Evolutionary conservation across 2,113 vertebrate species (phyloP), one percentile per base, ranked within the genome.

Genomic region (Aegotheles bennettii): DNA sequence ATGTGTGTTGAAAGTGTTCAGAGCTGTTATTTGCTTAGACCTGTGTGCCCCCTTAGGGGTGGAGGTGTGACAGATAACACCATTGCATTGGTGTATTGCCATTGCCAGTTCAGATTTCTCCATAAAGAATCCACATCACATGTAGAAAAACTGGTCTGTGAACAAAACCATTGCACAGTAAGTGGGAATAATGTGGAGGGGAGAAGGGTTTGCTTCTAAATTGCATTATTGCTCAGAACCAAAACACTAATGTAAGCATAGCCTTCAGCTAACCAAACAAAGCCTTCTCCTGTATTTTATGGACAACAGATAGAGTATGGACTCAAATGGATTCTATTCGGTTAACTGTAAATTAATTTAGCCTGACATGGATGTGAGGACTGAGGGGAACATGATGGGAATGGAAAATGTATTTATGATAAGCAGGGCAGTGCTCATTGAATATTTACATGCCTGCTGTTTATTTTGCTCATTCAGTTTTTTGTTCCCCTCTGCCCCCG

Each of bases 301-400:
- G 61, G 45, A 35, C 40, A 83, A n/a, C 45, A 67, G 61, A 57
- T n/a, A 82, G 70, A 81, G 19, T 84, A 53, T 91, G 43, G 81
- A 87, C 18, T 81, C 63, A 60, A 43, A 56, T 35, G 87, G 47
- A 75, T 84, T 70, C 4, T 68, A 0, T 90, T 84, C 24, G 56
- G 26, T 75, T 81, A 84, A 54, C 29, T 87, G 87, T 60, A 71
- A 80, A 73, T 87, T 93, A 61, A 89, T 91, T 84, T 87, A 79
- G 35, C 33, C 38, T 91, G 51, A 86, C 29, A 15, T 45, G n/a
- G 80, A 80, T 54, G 33, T 47, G 64, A 92, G 47, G 50, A 70
- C 82, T 70, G 53, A 90, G 50, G 42, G 8, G 23, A 94, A n/a
- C 53, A 43, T 48, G 14, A 42, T 82, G n/a, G 28, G 65, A 94